Percentiles rank a stretch among this genome's conserved stretches.
phyloP scores from a whole-genome alignment of 2,797 vertebrate genomes.

The Capromys pilorides region DNA sequence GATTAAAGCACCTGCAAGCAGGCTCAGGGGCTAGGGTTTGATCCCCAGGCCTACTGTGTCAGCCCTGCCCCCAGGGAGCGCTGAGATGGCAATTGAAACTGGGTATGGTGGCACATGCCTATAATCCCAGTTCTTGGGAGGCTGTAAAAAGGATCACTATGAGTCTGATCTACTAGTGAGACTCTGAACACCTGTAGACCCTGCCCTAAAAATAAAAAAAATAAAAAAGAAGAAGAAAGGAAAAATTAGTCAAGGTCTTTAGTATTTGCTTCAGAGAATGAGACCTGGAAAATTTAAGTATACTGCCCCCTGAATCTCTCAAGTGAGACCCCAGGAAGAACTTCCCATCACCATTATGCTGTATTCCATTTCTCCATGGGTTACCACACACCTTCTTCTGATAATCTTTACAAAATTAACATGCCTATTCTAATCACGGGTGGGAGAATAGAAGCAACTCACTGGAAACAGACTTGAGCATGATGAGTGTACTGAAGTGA shows the following conservation, averaged over 20 bases:
- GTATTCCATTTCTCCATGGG: not conserved
- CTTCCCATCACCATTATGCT: not conserved
- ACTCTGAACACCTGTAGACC: no score
- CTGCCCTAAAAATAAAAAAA: no score
- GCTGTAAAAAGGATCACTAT: no score
- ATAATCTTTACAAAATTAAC: not conserved
- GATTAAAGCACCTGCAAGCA: no score
- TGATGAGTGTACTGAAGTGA: not conserved
- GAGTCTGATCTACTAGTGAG: no score
- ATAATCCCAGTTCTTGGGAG: no score
- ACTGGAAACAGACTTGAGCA: not conserved
- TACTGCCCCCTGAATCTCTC: not conserved
- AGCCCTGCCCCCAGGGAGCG: no score
- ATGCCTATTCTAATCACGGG: not conserved
- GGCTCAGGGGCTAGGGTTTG: no score
- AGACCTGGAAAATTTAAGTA: not conserved
- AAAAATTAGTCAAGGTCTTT: not conserved
- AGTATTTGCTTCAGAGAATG: conserved; percentile 1
- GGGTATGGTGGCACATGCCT: no score
- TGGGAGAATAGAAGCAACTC: not conserved
- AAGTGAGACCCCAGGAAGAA: not conserved
- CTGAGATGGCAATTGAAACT: no score
- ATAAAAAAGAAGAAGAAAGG: not conserved
- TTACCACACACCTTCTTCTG: not conserved
- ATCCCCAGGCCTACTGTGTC: no score